Evolutionary conservation across 2,113 vertebrate species (phyloP), one percentile per base, ranked within the genome.

Genomic region (Poeciliopsis retropinna): DNA sequence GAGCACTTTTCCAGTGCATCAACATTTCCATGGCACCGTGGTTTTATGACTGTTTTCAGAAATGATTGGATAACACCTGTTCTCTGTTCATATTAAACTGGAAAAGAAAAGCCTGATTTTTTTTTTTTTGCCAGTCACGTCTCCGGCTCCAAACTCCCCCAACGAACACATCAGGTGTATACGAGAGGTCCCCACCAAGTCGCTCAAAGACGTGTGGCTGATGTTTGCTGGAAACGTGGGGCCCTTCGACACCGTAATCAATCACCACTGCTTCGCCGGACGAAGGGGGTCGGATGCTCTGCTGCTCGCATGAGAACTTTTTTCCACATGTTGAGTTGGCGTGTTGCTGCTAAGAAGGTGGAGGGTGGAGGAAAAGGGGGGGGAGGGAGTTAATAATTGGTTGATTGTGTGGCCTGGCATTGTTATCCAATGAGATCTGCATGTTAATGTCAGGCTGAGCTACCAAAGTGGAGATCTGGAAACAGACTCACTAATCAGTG

Each of bases 401-500:
- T 85, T 93, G 86, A 93, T 90, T 89, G 84, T 85, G 82, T 76
- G 79, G 89, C 81, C 85, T 88, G 85, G 85, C 86, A 85, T 88
- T 87, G 90, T 91, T 92, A 92, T 90, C 90, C 85, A 79, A 80
- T 82, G 80, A 86, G 82, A 92, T 92, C 88, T 92, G 89, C 91
- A 85, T 87, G 83, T 80, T 92, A 88, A 90, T 89, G 86, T 88
- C 82, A 90, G 77, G 72, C 87, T 81, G 82, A 32, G 80, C 82
- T 87, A 85, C 85, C 82, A 89, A 85, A 87, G 32, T 64, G 70
- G 44, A 67, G 63, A 78, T 85, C 90, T 92, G 89, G 84, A 88
- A 92, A 79, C 65, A 68, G 67, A 88, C 64, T 60, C 54, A 76
- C 64, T 89, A 87, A 92, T 91, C 79, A 89, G 79, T 0, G 0